These are phyloP conservation scores for Archips crataeganus DNA, from an alignment of 2,888 invertebrate species.

Conservation along the genomic window DNA sequence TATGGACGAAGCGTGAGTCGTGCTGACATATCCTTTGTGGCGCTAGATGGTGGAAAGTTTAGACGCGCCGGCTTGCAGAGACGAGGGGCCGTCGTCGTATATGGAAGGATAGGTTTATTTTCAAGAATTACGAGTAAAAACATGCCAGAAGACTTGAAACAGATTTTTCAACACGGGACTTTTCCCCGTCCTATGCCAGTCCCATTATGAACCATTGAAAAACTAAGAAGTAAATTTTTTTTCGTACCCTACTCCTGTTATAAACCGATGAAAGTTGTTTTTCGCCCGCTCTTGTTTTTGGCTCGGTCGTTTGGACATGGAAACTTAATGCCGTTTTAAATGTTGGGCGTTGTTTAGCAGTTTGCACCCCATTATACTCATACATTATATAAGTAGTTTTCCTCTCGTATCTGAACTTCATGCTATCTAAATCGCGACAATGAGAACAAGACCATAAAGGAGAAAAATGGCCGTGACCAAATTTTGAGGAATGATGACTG, in stretches of 20 bases:
- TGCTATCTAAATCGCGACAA: conserved; percentile 16
- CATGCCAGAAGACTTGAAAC: neutral
- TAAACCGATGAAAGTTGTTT: neutral
- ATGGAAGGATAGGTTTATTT: conserved; percentile 10
- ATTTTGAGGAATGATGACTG: conserved; percentile 45
- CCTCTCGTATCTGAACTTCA: neutral
- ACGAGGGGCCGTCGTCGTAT: conserved; percentile 12
- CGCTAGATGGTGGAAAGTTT: conserved; percentile 60
- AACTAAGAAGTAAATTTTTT: no score
- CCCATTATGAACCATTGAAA: no score
- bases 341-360: neutral
- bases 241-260: no score
- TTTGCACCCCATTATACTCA: neutral
- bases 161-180: no score
- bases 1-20: conserved; percentile 59
- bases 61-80: conserved; percentile 45
- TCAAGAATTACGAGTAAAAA: neutral
- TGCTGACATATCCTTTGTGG: conserved; percentile 63
- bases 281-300: neutral
- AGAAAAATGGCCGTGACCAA: conserved; percentile 46
- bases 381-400: neutral
- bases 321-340: neutral
- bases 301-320: neutral
- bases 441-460: conserved; percentile 40
- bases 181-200: no score